Evolutionary conservation across 2,797 vertebrate genomes (phyloP), one percentile per base, ranked within the genome.

Genomic region (Enteromius treurensis): DNA sequence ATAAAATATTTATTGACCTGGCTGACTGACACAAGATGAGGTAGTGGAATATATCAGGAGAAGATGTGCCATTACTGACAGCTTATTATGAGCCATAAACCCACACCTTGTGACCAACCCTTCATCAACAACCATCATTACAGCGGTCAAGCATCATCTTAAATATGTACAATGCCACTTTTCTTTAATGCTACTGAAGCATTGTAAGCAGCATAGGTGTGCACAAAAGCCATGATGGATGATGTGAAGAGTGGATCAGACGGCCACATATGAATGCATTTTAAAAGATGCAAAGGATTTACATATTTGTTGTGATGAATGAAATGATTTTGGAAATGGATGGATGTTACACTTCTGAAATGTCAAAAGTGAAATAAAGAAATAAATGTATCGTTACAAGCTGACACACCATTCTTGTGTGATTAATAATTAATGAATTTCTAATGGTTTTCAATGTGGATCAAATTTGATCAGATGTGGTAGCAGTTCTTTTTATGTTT

Each of bases 141-240:
- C 9, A 70, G 5, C 10, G 0, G 5, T 60, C 62, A 67, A 26
- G 65, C 32, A 45, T 32, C 9, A 58, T 69, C 4, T 32, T 14
- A 75, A 55, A 58, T 8, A 21, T 53, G 49, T 13, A 53, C 29
- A 62, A 73, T 8, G 55, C 11, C 10, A 4, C 21, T 11, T 9
- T 70, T 62, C 73, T 81, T 26, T 49, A 11, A 67, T 23, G 49
- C 32, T 17, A 15, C 26, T 9, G 14, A 37, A 69, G 7, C 26
- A 26, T 34, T 47, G 34, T 10, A 47, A 71, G 55, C 23, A 0
- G 21, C 13, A 17, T 64, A 79, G 29, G 9, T 40, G 51, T 60
- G 51, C 37, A 71, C 34, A 77, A 65, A 68, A 29, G 49, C 2
- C 26, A 69, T 87, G 81, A 81, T 81, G 74, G 84, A 87, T 81